These are phyloP conservation scores for Arctia plantaginis DNA, from an alignment of 2,888 invertebrate genomes.

Conservation along the genomic window DNA sequence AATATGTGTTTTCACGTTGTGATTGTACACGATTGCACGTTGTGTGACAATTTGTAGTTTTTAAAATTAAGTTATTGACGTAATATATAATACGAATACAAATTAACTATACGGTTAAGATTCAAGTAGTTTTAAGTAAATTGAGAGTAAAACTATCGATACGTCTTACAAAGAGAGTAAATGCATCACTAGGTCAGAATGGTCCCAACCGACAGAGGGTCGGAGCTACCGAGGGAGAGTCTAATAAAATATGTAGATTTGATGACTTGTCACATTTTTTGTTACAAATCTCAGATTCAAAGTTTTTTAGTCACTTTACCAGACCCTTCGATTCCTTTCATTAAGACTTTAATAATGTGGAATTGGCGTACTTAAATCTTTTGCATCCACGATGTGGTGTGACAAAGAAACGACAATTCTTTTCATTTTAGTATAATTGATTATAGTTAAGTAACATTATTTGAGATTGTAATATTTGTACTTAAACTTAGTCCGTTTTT, in stretches of 20 bases:
- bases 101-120: not conserved
- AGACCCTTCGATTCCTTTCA: slow-evolving; percentile 63
- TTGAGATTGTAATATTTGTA: not conserved
- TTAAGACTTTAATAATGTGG: slow-evolving; percentile 68
- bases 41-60: no score
- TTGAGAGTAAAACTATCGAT: slow-evolving; percentile 58
- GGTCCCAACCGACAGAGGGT: slow-evolving; percentile 78
- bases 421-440: slow-evolving; percentile 37
- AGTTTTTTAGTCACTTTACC: slow-evolving; percentile 78
- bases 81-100: not conserved
- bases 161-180: slow-evolving; percentile 40
- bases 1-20: no score
- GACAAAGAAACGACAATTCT: slow-evolving; percentile 36
- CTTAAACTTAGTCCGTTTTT: not conserved
- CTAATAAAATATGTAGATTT: slow-evolving; percentile 87
- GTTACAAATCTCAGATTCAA: slow-evolving; percentile 84
- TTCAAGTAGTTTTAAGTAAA: not conserved
- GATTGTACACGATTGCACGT: no score
- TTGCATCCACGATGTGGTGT: slow-evolving; percentile 31
- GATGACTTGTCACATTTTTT: slow-evolving; percentile 87
- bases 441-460: slow-evolving; percentile 22
- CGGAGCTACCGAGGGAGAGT: slow-evolving; percentile 77
- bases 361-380: slow-evolving; percentile 49
- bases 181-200: slow-evolving; percentile 68
- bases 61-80: not conserved